A percentile compares a stretch with the other conserved stretches of the same genome.
phyloP scores from a whole-genome alignment of 2,888 invertebrate genomes.

The Idaea biselata region DNA sequence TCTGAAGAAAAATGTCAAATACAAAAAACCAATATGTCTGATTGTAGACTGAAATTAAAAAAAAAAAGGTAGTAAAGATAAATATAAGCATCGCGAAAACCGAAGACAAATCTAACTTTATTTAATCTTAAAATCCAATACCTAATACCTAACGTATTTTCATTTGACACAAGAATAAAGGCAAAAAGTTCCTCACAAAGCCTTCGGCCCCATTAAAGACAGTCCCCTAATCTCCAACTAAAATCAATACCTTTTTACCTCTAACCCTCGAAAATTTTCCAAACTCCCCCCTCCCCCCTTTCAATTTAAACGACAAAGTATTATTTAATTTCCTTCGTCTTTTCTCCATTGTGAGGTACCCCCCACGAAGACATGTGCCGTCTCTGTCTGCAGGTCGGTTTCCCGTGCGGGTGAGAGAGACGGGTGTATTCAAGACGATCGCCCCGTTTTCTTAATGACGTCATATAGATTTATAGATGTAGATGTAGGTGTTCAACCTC shows the following conservation, averaged over 20 bases:
- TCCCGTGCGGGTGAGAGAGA: conserved; percentile 51
- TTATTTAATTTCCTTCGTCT: conserved; percentile 79
- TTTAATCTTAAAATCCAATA: background rate
- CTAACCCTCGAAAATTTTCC: conserved; percentile 70
- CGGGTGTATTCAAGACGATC: conserved; percentile 66
- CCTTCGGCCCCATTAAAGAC: conserved; percentile 44
- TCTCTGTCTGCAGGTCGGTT: conserved; percentile 47
- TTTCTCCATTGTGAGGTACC: conserved; percentile 76
- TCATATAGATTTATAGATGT: conserved; percentile 78
- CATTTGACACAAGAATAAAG: conserved; percentile 15
- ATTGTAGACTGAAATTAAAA: too few species aligned
- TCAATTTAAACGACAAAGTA: conserved; percentile 80
- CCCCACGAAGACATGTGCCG: conserved; percentile 56
- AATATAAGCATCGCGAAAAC: too few species aligned
- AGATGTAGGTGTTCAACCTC: conserved; percentile 46
- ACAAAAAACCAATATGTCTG: too few species aligned
- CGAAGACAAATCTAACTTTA: background rate
- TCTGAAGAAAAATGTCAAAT: too few species aligned
- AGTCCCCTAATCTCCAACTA: conserved; percentile 63
- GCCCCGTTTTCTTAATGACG: conserved; percentile 76
- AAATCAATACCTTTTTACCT: conserved; percentile 79
- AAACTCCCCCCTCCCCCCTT: conserved; percentile 62
- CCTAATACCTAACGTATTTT: background rate
- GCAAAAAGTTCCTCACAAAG: conserved; percentile 40
- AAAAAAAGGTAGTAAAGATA: too few species aligned